Percentiles rank a stretch among this genome's conserved stretches.
Conservation (phyloP, 2,113 vertebrate species). For the human (Homo sapiens) region DNA sequence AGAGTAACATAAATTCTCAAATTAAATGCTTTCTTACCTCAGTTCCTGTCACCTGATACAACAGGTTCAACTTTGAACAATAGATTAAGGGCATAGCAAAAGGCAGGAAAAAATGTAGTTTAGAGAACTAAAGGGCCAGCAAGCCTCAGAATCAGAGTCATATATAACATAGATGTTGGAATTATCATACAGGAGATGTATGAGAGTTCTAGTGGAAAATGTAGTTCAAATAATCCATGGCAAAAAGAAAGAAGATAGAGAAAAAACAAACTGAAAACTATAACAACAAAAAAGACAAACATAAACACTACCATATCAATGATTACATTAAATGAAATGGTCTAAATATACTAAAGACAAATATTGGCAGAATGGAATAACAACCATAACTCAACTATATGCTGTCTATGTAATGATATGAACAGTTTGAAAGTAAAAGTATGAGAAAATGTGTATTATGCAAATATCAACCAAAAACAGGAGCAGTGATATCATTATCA, state of each 20-base stretch:
- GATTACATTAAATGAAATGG: not conserved
- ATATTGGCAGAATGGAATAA: not conserved
- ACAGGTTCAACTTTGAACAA: not conserved
- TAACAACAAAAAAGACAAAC: not conserved
- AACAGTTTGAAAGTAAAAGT: not conserved
- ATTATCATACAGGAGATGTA: not conserved
- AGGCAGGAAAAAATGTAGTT: not conserved
- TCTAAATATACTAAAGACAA: not conserved
- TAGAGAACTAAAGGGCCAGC: not conserved
- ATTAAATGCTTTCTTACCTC: not conserved
- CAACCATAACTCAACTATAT: not conserved
- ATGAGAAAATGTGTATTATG: not conserved
- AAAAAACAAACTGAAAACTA: not conserved
- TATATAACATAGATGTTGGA: not conserved
- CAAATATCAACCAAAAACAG: not conserved
- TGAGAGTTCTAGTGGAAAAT: not conserved
- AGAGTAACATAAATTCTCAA: not conserved
- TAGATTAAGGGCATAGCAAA: not conserved
- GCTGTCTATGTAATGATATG: not conserved
- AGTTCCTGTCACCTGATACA: not conserved
- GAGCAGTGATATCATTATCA: not conserved
- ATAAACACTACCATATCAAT: not conserved
- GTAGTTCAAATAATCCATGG: not conserved
- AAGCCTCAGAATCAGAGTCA: no score
- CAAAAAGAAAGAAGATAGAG: not conserved